These are phyloP conservation scores for Papio anubis DNA, from an alignment of 2,113 vertebrate genomes.

Conservation along the genomic window DNA sequence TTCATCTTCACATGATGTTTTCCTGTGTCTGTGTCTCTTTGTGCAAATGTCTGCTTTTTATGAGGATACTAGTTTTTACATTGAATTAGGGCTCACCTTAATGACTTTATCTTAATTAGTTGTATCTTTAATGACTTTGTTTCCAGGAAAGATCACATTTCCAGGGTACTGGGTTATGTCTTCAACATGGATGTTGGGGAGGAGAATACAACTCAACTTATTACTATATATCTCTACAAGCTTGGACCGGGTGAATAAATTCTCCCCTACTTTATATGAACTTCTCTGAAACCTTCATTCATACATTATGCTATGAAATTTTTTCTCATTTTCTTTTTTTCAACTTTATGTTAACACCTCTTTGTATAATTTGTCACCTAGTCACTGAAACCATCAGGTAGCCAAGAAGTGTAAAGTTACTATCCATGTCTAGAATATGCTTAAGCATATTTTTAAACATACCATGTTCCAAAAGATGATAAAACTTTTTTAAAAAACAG, in stretches of 20 bases:
- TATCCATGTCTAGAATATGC: not conserved
- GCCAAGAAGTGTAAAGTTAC: not conserved
- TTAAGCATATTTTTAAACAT: not conserved
- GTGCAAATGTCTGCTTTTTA: not conserved
- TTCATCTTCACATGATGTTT: not conserved
- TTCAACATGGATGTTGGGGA: accelerated
- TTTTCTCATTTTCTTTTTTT: not conserved
- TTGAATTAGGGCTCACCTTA: too few relatives aligned
- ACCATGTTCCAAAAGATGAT: not conserved
- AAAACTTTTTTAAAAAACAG: not conserved
- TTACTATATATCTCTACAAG: not conserved
- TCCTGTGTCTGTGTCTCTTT: not conserved
- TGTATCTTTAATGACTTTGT: not conserved
- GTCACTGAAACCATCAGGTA: not conserved
- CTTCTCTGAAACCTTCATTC: not conserved
- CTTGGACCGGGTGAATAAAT: not conserved
- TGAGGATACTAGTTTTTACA: not conserved
- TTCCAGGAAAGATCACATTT: not conserved
- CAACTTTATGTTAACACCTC: not conserved
- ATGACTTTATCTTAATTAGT: not conserved
- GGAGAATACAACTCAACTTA: not conserved
- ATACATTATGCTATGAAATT: not conserved
- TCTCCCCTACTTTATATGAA: not conserved
- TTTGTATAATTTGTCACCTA: not conserved
- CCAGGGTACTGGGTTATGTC: not conserved